Base-by-base conservation (phyloP, 2,888 invertebrate genomes). In the Callyntrura guangdongensis region DNA sequence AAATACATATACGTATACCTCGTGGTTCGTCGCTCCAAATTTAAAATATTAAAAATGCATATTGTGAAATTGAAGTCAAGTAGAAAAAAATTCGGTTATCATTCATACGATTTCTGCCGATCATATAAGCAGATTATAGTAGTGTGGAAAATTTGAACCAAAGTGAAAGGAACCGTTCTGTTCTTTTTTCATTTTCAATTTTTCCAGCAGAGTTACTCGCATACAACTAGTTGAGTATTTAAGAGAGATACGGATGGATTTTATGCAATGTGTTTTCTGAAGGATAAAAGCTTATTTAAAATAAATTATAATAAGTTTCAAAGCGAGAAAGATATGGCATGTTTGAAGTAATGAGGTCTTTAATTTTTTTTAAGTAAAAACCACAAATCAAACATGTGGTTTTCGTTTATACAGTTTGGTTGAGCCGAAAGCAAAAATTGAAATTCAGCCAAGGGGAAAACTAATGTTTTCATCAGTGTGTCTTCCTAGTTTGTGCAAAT, bases 251-350 rank as follows among this genome's bases (percentile, higher is more conserved):
- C 2, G 17, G 17, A 14, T n/a, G 59, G 59, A 59, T 27, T 6
- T 27, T 27, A 5, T 67, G 3, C 8, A 67, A 27, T 14, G 25
- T 17, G 17, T 45, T 27, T 72, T n/a, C 17, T 69, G 69, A 36
- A 72, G 72, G 1, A 72, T n/a, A 72, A 69, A 69, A 69, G 69
- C 27, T 69, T 25, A 64, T 27, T 11, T 36, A 12, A 64, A 22
- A 67, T 0, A 59, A 59, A 14, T n/a, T n/a, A 9, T 14, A 53
- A 53, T 61, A 61, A 61, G 8, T 17, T 61, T n/a, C 49, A 49
- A n/a, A 61, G 8, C n/a, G 17, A 20, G 20, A 61, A 61, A 53
- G 53, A 53, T 11, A 27, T n/a, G n/a, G 5, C 5, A 67, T 45
- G 25, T 69, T 47, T 72, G 47, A 3, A 47, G 11, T 72, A 8